Evolutionary conservation across 2,113 vertebrate species (phyloP).

Genomic region (Pteropus alecto): DNA sequence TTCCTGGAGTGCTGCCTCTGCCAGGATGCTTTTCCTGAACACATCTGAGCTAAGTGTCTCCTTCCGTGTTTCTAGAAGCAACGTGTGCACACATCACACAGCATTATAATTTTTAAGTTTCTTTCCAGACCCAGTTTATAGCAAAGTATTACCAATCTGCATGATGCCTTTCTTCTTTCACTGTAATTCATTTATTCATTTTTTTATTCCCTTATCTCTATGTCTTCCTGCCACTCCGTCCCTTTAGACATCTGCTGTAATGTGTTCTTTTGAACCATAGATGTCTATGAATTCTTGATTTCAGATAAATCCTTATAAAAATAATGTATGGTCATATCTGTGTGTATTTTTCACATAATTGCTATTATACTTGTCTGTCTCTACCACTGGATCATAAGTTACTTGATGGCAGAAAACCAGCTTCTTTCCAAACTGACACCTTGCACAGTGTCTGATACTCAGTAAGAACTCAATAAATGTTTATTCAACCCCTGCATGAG

Average conservation of each 20-base stretch:
- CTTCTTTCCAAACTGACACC: background rate
- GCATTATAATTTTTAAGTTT: background rate
- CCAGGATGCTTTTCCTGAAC: background rate
- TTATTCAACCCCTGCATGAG: background rate
- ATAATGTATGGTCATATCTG: background rate
- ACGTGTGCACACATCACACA: background rate
- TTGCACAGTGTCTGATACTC: background rate
- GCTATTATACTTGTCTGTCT: background rate
- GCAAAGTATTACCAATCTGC: background rate
- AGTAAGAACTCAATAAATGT: background rate
- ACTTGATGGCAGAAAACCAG: background rate
- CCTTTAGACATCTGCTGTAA: background rate
- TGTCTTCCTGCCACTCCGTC: background rate
- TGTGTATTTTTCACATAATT: background rate
- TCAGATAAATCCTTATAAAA: background rate
- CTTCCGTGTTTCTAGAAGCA: background rate
- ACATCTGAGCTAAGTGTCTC: rapidly evolving
- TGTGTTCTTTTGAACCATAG: background rate
- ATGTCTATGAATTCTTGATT: background rate
- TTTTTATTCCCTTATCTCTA: background rate
- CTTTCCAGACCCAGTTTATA: background rate
- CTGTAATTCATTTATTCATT: background rate
- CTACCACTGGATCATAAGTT: background rate
- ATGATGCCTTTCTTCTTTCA: background rate
- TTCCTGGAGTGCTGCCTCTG: background rate